These are phyloP conservation scores for Dryocosmus kuriphilus DNA, from an alignment of 2,888 invertebrate genomes.

Conservation along the genomic window DNA sequence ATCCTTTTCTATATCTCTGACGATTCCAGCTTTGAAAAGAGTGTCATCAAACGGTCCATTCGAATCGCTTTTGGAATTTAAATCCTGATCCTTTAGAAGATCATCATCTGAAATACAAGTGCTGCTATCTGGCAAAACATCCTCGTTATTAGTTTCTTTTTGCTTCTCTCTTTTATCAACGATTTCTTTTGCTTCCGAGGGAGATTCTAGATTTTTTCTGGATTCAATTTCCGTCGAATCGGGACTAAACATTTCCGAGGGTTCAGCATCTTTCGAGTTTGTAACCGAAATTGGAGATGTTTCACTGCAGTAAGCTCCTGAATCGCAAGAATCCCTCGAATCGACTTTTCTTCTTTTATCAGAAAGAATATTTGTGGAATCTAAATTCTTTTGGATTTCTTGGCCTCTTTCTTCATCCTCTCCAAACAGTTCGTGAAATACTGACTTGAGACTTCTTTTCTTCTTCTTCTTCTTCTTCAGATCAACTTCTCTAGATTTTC, in stretches of 20 bases:
- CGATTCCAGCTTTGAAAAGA: background rate
- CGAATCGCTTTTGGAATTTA: background rate
- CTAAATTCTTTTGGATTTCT: no score
- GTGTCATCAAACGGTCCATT: no score
- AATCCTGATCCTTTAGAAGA: no score
- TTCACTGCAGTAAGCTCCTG: background rate
- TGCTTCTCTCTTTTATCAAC: background rate
- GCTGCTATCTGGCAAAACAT: background rate
- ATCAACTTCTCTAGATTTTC: background rate
- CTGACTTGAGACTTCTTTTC: background rate
- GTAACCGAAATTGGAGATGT: background rate
- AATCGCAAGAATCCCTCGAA: background rate
- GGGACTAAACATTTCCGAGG: background rate
- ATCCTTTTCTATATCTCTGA: background rate
- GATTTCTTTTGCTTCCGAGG: background rate
- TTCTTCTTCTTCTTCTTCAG: background rate
- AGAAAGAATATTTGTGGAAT: no score
- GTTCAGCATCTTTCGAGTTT: background rate
- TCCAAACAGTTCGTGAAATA: conserved; percentile 15
- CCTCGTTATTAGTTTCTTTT: background rate
- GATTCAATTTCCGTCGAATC: background rate
- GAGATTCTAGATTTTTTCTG: background rate
- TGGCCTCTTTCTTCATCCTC: background rate
- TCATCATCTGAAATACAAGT: conserved; percentile 6
- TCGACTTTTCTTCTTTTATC: conserved; percentile 44